Conservation (phyloP, 1,140 invertebrate species). For the Drosophila mojavensis region DNA sequence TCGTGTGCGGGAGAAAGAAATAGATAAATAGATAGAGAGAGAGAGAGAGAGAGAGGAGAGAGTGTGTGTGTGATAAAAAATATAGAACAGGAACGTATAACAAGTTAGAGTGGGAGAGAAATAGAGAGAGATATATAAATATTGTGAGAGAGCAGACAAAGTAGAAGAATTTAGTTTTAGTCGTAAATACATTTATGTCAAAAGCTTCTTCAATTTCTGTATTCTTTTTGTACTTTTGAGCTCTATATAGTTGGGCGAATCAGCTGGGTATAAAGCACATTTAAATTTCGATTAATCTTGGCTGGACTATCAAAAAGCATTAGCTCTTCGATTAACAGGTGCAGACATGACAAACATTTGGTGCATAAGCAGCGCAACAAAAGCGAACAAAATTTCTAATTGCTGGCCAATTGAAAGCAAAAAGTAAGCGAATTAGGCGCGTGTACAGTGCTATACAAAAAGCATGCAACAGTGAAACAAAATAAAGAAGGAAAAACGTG, state of each 20-base stretch:
- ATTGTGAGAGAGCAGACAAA: conserved; percentile 78
- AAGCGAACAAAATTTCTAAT: background rate
- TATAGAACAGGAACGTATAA: conserved; percentile 27
- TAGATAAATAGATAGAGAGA: conserved; percentile 43
- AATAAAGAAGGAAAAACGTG: background rate
- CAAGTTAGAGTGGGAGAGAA: conserved; percentile 23
- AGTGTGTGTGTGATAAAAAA: conserved; percentile 4
- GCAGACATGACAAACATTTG: conserved; percentile 13
- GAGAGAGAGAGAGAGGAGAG: conserved; percentile 53
- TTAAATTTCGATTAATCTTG: conserved; percentile 65
- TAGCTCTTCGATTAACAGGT: conserved; percentile 7
- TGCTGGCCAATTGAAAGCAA: conserved; percentile 25
- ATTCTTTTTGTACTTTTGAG: background rate
- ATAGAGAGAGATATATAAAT: conserved; percentile 51
- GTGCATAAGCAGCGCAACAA: conserved; percentile 9
- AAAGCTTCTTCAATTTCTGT: conserved; percentile 35
- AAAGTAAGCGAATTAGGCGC: conserved; percentile 1
- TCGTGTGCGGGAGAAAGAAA: conserved; percentile 24
- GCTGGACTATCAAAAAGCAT: conserved; percentile 4
- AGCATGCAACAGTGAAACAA: conserved; percentile 34
- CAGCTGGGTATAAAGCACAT: conserved; percentile 31
- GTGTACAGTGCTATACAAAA: conserved; percentile 31
- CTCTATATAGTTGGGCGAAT: conserved; percentile 28
- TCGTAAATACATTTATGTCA: conserved; percentile 38
- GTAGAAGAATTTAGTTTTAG: conserved; percentile 61